Percentiles rank a stretch among this genome's conserved stretches.
These are phyloP conservation scores for Rhagoletis zephyria DNA, from an alignment of 1,140 invertebrate species.

Conservation along the genomic window DNA sequence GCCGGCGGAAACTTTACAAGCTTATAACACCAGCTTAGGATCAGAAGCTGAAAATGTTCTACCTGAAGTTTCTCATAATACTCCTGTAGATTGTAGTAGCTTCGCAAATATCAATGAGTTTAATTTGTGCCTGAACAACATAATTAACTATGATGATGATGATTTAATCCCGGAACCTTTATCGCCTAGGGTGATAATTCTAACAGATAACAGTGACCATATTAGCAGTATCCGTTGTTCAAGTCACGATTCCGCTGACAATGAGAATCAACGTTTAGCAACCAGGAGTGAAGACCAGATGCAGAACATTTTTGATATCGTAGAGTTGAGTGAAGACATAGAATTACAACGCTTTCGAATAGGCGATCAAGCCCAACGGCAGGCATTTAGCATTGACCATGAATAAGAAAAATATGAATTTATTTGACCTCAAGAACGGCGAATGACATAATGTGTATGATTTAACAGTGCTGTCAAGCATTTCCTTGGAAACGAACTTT, in stretches of 20 bases:
- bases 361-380: neutral
- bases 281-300: neutral
- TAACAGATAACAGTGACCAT: neutral
- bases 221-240: neutral
- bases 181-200: constrained; percentile 32
- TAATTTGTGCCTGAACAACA: constrained; percentile 68
- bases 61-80: constrained; percentile 62
- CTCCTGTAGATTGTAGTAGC: constrained; percentile 39
- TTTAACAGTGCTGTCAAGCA: neutral
- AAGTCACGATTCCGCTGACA: neutral
- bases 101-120: constrained; percentile 72
- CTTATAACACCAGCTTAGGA: constrained; percentile 53
- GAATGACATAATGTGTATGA: neutral
- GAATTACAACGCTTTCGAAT: neutral
- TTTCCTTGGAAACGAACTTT: neutral
- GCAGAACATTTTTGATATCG: constrained; percentile 14
- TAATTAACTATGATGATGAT: constrained; percentile 67
- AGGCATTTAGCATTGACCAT: neutral
- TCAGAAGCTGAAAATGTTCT: constrained; percentile 63
- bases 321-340: constrained; percentile 31
- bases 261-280: neutral
- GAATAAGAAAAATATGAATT: neutral
- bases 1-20: constrained; percentile 60
- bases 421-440: constrained; percentile 16
- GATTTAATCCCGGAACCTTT: constrained; percentile 51